These are phyloP conservation scores for Vollenhovia emeryi DNA, from an alignment of 1,140 invertebrate genomes.

Conservation along the genomic window DNA sequence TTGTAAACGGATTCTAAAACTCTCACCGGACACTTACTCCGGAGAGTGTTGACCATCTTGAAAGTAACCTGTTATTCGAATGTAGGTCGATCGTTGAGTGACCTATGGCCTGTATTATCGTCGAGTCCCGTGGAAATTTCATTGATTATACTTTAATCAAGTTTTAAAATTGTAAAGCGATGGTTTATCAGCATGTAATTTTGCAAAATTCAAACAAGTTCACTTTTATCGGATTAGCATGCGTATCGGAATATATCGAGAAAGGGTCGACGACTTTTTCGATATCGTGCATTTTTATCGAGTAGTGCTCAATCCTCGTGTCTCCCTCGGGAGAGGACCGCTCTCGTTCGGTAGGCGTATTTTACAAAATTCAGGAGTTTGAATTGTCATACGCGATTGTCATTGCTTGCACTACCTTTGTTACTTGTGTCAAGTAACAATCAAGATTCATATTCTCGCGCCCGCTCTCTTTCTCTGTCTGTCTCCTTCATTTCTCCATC, in stretches of 20 bases:
- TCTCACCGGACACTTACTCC: background rate
- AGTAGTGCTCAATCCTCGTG: slow-evolving; percentile 18
- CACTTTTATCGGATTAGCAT: slow-evolving; percentile 8
- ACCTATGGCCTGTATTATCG: slow-evolving; percentile 50
- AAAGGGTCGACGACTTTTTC: slow-evolving; percentile 9
- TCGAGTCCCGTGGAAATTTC: slow-evolving; percentile 57
- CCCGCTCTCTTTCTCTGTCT: background rate
- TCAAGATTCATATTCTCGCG: slow-evolving; percentile 10
- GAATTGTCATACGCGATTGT: too few relatives aligned
- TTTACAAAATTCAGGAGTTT: slow-evolving; percentile 30
- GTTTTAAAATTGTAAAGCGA: slow-evolving; percentile 40
- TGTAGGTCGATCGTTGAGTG: slow-evolving; percentile 32
- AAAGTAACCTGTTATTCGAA: slow-evolving; percentile 63
- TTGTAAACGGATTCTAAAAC: slow-evolving; percentile 16
- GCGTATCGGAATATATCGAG: background rate
- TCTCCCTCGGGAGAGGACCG: background rate
- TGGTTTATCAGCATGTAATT: slow-evolving; percentile 10
- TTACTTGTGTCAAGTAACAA: slow-evolving; percentile 1
- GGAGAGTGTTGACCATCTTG: slow-evolving; percentile 64
- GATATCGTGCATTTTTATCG: slow-evolving; percentile 37
- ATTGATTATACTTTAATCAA: slow-evolving; percentile 53
- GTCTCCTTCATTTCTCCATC: background rate
- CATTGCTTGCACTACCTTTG: slow-evolving; percentile 48
- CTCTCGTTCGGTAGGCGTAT: slow-evolving; percentile 8
- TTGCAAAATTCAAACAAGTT: slow-evolving; percentile 1